A percentile compares a stretch with the other conserved stretches of the same genome.
phyloP scores from a whole-genome alignment of 1,140 invertebrate genomes.

The Acromyrmex charruanus region DNA sequence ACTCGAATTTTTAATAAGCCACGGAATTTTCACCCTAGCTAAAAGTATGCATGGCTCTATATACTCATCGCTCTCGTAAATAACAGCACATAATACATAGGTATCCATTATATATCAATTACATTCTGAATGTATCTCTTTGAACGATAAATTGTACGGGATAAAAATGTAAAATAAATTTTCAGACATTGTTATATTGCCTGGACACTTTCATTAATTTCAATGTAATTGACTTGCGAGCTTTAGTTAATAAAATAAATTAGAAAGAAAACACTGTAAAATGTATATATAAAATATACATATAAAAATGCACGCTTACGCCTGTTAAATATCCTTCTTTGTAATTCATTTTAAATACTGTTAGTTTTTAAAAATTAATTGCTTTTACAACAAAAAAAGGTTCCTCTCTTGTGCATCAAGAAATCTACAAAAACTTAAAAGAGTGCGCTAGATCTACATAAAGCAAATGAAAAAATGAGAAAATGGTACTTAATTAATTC shows the following conservation, averaged over 20 bases:
- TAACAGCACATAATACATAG: neutral
- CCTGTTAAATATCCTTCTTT: neutral
- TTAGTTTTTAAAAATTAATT: neutral
- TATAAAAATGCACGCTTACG: neutral
- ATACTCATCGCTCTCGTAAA: slow-evolving; percentile 30
- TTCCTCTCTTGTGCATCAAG: neutral
- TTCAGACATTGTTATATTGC: neutral
- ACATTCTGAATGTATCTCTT: slow-evolving; percentile 14
- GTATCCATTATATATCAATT: slow-evolving; percentile 20
- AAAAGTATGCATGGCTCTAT: slow-evolving; percentile 50
- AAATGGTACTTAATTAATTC: neutral
- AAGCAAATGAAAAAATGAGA: neutral
- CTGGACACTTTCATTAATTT: slow-evolving; percentile 2
- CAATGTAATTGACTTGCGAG: neutral
- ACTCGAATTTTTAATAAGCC: slow-evolving; percentile 70
- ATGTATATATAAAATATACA: neutral
- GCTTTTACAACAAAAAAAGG: neutral
- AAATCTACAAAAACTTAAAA: neutral
- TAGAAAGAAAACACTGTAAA: neutral
- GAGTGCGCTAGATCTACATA: neutral
- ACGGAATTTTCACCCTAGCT: slow-evolving; percentile 48
- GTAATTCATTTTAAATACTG: neutral
- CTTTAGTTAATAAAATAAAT: neutral
- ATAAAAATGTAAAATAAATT: slow-evolving; percentile 10
- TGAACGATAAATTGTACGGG: neutral